Evolutionary conservation across 30 jellyfish, hydroid and myxozoan genomes (phyloP).

Genomic region (Turritopsis rubra): DNA sequence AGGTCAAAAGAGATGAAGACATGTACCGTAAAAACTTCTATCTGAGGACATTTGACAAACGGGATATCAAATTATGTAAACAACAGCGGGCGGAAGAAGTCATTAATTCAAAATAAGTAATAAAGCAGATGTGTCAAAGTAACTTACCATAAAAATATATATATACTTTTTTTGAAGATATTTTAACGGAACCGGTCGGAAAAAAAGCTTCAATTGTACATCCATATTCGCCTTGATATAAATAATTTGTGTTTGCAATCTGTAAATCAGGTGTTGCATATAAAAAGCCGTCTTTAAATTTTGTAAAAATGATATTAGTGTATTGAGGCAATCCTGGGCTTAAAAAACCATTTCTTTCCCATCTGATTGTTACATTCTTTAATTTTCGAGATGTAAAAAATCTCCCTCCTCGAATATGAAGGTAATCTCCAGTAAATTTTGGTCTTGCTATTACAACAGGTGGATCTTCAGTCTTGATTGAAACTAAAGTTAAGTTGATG

Average conservation of each 20-base stretch:
- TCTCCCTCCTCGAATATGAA: neutral
- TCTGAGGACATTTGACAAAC: neutral
- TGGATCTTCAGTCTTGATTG: neutral
- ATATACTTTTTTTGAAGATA: neutral
- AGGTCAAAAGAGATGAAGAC: neutral
- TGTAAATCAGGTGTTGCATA: neutral
- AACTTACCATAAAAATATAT: neutral
- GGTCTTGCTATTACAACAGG: neutral
- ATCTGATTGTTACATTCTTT: too few relatives aligned
- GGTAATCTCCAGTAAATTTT: neutral
- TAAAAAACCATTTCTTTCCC: neutral
- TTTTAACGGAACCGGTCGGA: neutral
- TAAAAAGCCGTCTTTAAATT: neutral
- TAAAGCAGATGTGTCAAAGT: neutral
- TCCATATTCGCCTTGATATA: neutral
- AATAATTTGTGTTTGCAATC: neutral
- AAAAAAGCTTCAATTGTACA: neutral
- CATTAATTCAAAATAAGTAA: neutral
- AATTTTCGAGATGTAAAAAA: neutral
- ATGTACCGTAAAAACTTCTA: neutral
- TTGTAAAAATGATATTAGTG: neutral
- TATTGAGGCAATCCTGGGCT: neutral
- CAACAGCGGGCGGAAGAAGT: neutral
- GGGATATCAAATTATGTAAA: neutral
- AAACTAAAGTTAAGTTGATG: neutral